A percentile compares a stretch with the other conserved stretches of the same genome.
These are phyloP conservation scores for Athripsodes cinereus DNA, from an alignment of 2,888 invertebrate species.

Conservation along the genomic window DNA sequence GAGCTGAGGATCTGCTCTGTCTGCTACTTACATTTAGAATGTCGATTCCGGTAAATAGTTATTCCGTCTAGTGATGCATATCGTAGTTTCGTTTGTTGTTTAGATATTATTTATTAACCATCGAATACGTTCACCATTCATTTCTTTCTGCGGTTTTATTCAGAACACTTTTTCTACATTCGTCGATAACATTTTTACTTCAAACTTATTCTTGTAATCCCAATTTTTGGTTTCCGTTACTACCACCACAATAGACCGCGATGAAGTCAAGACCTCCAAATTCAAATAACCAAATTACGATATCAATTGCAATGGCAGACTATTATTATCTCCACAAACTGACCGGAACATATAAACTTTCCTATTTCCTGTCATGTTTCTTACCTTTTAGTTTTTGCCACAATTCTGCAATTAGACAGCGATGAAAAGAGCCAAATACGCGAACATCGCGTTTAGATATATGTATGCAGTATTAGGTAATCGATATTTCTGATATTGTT, in stretches of 20 bases:
- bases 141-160: constrained; percentile 23
- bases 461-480: no score
- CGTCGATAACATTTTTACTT: constrained; percentile 16
- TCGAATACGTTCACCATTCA: constrained; percentile 11
- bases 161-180: constrained; percentile 17
- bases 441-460: constrained; percentile 9
- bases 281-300: constrained; percentile 13
- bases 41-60: constrained; percentile 3
- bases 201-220: constrained; percentile 4
- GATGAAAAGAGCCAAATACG: constrained; percentile 7
- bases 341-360: constrained; percentile 18
- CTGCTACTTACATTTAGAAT: no score
- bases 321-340: constrained; percentile 18
- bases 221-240: constrained; percentile 12
- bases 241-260: constrained; percentile 14
- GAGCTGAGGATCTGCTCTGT: no score
- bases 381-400: constrained; percentile 16
- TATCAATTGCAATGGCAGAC: constrained; percentile 9
- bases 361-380: constrained; percentile 13
- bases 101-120: not conserved
- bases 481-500: no score
- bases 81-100: constrained; percentile 1
- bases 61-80: constrained; percentile 20
- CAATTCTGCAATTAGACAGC: constrained; percentile 13
- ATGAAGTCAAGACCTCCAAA: constrained; percentile 15